phyloP scores from a whole-genome alignment of 1,140 invertebrate species.

The Vanessa tameamea region DNA sequence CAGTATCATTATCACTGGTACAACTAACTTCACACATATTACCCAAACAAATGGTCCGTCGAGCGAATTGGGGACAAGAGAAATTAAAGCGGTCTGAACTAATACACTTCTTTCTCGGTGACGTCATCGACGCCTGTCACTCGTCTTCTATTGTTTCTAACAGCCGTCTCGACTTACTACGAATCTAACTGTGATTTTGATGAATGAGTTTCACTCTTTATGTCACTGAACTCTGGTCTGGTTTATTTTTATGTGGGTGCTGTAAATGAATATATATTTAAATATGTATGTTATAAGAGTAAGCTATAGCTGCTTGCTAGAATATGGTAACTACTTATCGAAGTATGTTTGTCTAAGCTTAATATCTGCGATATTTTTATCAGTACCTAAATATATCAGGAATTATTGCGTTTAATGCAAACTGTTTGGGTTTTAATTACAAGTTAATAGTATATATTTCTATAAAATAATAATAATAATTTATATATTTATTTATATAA shows the following conservation, averaged over 20 bases:
- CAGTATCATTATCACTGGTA: conserved; percentile 57
- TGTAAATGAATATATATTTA: conserved; percentile 51
- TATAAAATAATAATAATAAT: too few relatives aligned
- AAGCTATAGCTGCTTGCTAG: neutral
- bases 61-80: conserved; percentile 39
- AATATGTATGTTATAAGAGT: conserved; percentile 30
- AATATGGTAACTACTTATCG: too few relatives aligned
- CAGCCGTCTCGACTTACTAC: conserved; percentile 49
- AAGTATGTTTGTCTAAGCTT: too few relatives aligned
- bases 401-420: too few relatives aligned
- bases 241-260: conserved; percentile 65
- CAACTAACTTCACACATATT: conserved; percentile 45
- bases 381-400: too few relatives aligned
- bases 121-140: conserved; percentile 59
- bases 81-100: conserved; percentile 40
- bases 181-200: conserved; percentile 66
- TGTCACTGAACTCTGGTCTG: conserved; percentile 74
- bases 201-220: conserved; percentile 72
- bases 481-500: too few relatives aligned
- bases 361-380: too few relatives aligned
- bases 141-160: conserved; percentile 59
- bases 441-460: too few relatives aligned
- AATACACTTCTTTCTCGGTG: conserved; percentile 50
- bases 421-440: too few relatives aligned
- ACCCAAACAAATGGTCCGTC: conserved; percentile 35